Evolutionary conservation across 35 echinoderm and acorn worm genomes (phyloP), one percentile per base, ranked within the genome.

Genomic region (Ophiothrix spiculata): DNA sequence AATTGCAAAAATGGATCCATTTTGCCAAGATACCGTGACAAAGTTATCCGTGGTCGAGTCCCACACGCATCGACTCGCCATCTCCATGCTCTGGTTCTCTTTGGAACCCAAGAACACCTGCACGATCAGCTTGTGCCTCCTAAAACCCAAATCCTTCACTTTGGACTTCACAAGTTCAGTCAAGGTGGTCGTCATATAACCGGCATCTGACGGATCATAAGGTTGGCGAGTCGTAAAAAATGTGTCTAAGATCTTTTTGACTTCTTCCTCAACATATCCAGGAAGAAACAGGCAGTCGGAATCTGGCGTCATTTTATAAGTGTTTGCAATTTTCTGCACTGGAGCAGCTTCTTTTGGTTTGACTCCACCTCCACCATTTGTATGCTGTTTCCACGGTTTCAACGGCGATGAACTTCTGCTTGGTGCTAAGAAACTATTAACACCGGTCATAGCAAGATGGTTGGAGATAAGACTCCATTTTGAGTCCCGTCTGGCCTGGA

Each of bases 1-100:
- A 29, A 93, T 80, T 6, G 91, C 91, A 75, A 93, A 93, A 19
- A 93, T 56, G 1, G 91, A 46, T 41, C 40, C 45, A 80, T 88
- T 93, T 23, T 88, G 79, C 37, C 84, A 93, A 56, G 36, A 40
- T 1, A 56, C 91, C 28, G 91, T 77, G 36, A 80, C 74, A 49
- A 69, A 93, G 25, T 84, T 93, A 38, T 93, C 91, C 0, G 86
- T 88, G 15, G 79, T 75, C 38, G 80, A 39, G 76, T 93, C 85
- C 91, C 91, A 93, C 40, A 93, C 81, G 56, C 91, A 93, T 45
- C 86, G 80, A 49, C 91, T 93, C 37, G 86, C 91, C 15, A 89
- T 85, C 45, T 93, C 86, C 28, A 93, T 49, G n/a, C 86, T 84
- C 79, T 93, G 91, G 23, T 80, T 80, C 2, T 56, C 32, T 21